A percentile compares a stretch with the other conserved stretches of the same genome.
Conservation (phyloP, 2,888 invertebrate species). For the Pardosa pseudoannulata region DNA sequence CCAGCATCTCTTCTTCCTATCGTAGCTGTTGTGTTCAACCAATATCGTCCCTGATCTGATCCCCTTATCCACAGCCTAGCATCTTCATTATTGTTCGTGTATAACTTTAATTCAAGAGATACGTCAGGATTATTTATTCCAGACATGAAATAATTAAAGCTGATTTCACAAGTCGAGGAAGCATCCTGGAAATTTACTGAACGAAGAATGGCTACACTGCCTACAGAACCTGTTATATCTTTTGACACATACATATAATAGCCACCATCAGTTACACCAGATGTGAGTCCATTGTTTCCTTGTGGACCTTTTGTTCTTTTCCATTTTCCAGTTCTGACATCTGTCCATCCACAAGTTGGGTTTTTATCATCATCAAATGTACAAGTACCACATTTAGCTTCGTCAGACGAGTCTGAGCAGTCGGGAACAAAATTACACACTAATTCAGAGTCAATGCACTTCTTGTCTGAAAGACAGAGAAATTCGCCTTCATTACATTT, state of each 20-base stretch:
- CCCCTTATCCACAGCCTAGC: constrained; percentile 44
- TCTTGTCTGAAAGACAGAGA: constrained; percentile 31
- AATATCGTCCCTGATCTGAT: constrained; percentile 42
- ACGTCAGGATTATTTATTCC: constrained; percentile 49
- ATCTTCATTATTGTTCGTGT: constrained; percentile 21
- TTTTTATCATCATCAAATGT: constrained; percentile 59
- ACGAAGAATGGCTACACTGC: constrained; percentile 44
- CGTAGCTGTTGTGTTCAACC: constrained; percentile 55
- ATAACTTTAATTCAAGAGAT: constrained; percentile 43
- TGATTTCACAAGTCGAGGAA: constrained; percentile 51
- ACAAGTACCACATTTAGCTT: constrained; percentile 69
- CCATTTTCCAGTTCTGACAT: constrained; percentile 55
- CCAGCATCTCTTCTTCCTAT: constrained; percentile 48
- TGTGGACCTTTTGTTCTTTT: constrained; percentile 39
- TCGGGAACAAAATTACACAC: constrained; percentile 72
- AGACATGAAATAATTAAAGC: constrained; percentile 71
- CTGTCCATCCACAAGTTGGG: constrained; percentile 70
- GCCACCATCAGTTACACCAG: constrained; percentile 36
- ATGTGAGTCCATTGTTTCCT: constrained; percentile 39
- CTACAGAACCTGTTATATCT: constrained; percentile 38
- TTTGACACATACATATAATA: constrained; percentile 67
- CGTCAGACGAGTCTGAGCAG: constrained; percentile 69
- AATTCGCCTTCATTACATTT: constrained; percentile 35
- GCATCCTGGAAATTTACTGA: constrained; percentile 55
- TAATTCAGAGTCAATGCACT: constrained; percentile 44